Conservation (phyloP, 2,888 invertebrate genomes). For the Itoplectis maculator region DNA sequence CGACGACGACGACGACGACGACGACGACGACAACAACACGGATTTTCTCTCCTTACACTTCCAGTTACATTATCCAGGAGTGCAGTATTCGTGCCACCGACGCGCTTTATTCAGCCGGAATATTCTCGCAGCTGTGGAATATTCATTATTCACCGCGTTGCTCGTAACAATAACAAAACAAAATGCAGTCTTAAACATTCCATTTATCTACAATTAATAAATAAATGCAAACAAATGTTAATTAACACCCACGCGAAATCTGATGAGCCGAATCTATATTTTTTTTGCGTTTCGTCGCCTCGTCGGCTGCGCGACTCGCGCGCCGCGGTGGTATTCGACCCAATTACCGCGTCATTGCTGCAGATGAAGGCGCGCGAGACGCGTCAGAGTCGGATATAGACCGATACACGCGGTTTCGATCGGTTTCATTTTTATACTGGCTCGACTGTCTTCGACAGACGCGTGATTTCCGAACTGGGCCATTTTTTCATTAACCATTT, state of each 20-base stretch:
- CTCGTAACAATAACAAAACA: too few species aligned
- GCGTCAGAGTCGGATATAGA: too few species aligned
- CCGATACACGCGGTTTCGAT: neutral
- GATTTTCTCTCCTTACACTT: constrained; percentile 48
- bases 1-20: too few species aligned
- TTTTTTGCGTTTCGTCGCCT: too few species aligned
- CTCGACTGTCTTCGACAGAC: neutral
- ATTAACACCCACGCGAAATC: too few species aligned
- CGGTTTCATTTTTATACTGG: constrained; percentile 2
- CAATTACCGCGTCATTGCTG: constrained; percentile 54
- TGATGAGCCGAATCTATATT: too few species aligned
- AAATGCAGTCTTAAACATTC: too few species aligned
- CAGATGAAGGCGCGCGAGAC: constrained; percentile 27
- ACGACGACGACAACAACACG: too few species aligned
- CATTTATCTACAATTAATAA: too few species aligned
- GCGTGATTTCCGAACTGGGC: neutral
- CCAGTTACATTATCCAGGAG: constrained; percentile 19
- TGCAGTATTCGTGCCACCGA: neutral
- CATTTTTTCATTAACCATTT: neutral
- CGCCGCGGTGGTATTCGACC: constrained; percentile 44
- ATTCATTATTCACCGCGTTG: neutral
- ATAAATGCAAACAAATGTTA: too few species aligned
- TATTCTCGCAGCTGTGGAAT: constrained; percentile 21
- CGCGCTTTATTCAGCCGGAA: constrained; percentile 5
- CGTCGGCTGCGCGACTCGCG: constrained; percentile 32